Evolutionary conservation across 2,888 invertebrate species (phyloP), one percentile per base, ranked within the genome.

Genomic region (Clostera curtula): DNA sequence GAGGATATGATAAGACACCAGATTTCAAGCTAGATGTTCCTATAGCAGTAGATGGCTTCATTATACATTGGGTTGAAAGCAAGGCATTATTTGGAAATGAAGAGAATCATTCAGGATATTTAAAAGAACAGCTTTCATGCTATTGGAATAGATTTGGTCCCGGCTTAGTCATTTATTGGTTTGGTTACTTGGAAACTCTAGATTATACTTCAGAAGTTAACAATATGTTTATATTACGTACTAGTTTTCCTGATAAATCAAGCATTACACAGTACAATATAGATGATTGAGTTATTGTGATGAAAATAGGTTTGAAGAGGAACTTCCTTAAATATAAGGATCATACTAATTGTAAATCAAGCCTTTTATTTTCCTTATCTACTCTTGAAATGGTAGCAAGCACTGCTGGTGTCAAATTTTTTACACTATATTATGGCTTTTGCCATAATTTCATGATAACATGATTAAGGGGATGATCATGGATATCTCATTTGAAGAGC

Each of bases 81-180:
- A 97, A 97, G 79, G 97, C 97, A 0, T 86, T 93, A n/a, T 97
- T 97, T 85, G 97, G 94, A 2, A 94, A 95, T 74, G 86, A 88
- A 40, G 89, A 90, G 48, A 89, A 90, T 29, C 97, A 97, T 70
- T 86, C 88, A 21, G 89, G 87, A 6, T 95, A 96, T 68, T 85
- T 93, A 27, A 90, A 90, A 50, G 92, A 94, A 44, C 97, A 97
- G 63, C 89, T 93, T 50, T 85, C 89, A 43, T 93, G 95, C 65
- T 97, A 97, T 57, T 93, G 93, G 90, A 97, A 96, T 66, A 90
- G 96, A 57, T 97, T 96, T 86, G 97, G 97, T 2, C 89, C 96
- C 15, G 97, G 97, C 0, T 85, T 97, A 45, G 94, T 97, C 1
- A 96, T 97, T 45, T 97, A 97, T 68, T 97, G 97, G 97, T 94